These are phyloP conservation scores for Notamacropus eugenii DNA, from an alignment of 2,797 vertebrate species.

Conservation along the genomic window DNA sequence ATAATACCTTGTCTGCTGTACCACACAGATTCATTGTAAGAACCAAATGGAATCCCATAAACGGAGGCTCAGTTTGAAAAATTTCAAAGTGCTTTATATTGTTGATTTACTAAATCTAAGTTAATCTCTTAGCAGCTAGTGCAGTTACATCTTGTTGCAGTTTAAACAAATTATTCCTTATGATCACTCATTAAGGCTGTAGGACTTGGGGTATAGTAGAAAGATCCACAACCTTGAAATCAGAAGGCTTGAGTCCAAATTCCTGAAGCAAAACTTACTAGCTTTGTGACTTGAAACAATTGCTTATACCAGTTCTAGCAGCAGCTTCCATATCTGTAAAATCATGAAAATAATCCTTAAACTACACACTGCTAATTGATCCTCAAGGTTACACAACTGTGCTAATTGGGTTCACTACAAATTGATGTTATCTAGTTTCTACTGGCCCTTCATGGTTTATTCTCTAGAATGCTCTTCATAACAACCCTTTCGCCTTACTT, in stretches of 20 bases:
- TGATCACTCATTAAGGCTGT: background rate
- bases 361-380: background rate
- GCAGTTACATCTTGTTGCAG: background rate
- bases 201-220: background rate
- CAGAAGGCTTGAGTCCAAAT: background rate
- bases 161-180: background rate
- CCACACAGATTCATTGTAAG: background rate
- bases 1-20: background rate
- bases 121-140: background rate
- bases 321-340: background rate
- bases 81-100: background rate
- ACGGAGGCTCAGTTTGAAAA: background rate
- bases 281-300: background rate
- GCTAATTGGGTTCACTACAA: background rate
- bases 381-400: background rate
- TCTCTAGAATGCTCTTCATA: background rate
- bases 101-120: background rate
- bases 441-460: background rate
- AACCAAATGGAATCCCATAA: background rate
- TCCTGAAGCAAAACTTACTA: background rate
- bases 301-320: background rate
- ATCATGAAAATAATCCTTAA: background rate
- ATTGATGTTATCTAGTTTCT: background rate
- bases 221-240: background rate
- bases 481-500: background rate